Evolutionary conservation across 2,113 vertebrate genomes (phyloP).

Genomic region (Ploceus nigricollis): DNA sequence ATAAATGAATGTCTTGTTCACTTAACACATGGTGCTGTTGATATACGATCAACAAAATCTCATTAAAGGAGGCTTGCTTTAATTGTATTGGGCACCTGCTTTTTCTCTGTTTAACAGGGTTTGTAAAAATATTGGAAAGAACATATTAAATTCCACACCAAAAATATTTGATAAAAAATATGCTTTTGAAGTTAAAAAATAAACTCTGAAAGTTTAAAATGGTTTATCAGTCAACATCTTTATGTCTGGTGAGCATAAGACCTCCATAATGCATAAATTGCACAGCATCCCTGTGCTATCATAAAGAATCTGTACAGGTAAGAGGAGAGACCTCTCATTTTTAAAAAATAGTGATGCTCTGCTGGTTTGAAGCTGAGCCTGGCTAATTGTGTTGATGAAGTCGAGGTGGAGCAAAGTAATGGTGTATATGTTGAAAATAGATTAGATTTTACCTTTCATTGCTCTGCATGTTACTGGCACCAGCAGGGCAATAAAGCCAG

Average conservation of each 20-base stretch:
- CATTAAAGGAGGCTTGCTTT: not conserved
- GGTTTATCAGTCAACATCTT: not conserved
- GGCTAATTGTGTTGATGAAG: not conserved
- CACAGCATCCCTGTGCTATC: not conserved
- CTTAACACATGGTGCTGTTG: constrained; percentile 32
- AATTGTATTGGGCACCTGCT: not conserved
- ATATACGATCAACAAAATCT: not conserved
- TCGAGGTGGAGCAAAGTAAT: not conserved
- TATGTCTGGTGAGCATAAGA: not conserved
- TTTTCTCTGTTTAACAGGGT: not conserved
- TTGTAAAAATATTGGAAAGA: not conserved
- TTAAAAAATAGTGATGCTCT: not conserved
- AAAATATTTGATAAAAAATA: not conserved
- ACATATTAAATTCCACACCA: not conserved
- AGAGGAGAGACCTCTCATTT: not conserved
- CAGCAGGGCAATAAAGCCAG: not conserved
- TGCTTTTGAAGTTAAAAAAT: not conserved
- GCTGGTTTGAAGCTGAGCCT: not conserved
- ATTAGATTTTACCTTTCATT: not conserved
- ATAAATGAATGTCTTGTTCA: not conserved
- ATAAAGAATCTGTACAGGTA: not conserved
- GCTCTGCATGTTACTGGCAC: not conserved
- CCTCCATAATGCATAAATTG: not conserved
- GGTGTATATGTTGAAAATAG: not conserved
- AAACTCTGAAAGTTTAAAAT: not conserved